A percentile compares a stretch with the other conserved stretches of the same genome.
phyloP scores from a whole-genome alignment of 2,113 vertebrate species.

The Passer montanus region DNA sequence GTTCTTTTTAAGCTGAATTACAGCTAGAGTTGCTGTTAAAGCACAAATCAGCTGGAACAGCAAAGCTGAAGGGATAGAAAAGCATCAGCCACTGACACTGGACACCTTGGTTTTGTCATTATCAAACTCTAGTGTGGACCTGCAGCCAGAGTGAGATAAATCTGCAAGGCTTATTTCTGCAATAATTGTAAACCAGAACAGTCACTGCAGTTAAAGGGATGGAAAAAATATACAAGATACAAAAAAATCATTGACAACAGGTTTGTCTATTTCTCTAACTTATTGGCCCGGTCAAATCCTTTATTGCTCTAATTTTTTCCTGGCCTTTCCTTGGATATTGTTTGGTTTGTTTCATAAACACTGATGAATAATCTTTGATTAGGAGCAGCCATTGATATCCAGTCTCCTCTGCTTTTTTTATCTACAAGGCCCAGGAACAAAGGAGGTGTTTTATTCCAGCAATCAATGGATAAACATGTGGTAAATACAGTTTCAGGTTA shows the following conservation, averaged over 20 bases:
- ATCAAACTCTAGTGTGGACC: background rate
- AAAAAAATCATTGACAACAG: background rate
- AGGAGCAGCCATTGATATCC: background rate
- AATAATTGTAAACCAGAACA: background rate
- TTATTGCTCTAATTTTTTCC: background rate
- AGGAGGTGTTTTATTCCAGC: background rate
- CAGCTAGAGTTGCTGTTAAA: background rate
- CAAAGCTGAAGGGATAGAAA: background rate
- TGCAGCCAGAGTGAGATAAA: background rate
- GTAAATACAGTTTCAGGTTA: background rate
- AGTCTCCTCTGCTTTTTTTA: background rate
- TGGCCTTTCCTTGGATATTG: background rate
- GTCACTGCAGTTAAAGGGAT: background rate
- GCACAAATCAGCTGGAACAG: background rate
- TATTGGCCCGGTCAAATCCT: background rate
- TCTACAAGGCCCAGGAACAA: background rate
- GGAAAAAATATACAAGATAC: background rate
- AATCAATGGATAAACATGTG: rapidly evolving
- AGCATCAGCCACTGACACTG: background rate
- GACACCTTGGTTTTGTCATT: background rate
- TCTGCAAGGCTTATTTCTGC: background rate
- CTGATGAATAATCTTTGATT: background rate
- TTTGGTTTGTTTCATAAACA: background rate
- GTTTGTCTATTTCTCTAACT: background rate
- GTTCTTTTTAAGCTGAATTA: background rate